Evolutionary conservation across 2,888 invertebrate species (phyloP).

Genomic region (Selenia dentaria): DNA sequence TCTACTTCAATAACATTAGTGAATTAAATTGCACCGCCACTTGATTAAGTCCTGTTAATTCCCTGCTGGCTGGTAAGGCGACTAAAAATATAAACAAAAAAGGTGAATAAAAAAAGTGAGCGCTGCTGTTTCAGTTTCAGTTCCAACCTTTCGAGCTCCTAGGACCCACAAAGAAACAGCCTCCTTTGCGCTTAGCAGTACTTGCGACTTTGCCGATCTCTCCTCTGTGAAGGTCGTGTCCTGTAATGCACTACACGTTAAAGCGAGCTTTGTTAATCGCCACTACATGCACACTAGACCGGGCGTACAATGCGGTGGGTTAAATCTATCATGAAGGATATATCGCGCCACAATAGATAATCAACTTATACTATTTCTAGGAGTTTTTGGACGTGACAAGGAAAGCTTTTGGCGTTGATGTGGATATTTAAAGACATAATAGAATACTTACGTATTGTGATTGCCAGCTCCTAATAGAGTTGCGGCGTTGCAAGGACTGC

Average conservation of each 20-base stretch:
- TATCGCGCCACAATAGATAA: constrained; percentile 1
- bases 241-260: constrained; percentile 86
- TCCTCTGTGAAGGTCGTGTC: constrained; percentile 89
- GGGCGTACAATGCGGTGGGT: constrained; percentile 47
- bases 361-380: constrained; percentile 16
- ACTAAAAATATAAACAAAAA: constrained; percentile 40
- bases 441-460: constrained; percentile 12
- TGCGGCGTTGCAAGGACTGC: not conserved
- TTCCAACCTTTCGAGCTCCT: constrained; percentile 95
- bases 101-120: constrained; percentile 53
- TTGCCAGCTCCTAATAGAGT: constrained; percentile 2
- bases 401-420: not conserved
- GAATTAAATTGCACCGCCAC: constrained; percentile 20
- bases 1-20: no score
- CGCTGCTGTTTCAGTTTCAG: constrained; percentile 55
- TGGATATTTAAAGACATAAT: not conserved
- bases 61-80: constrained; percentile 9
- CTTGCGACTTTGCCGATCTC: constrained; percentile 89
- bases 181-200: constrained; percentile 96
- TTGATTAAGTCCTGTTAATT: constrained; percentile 43
- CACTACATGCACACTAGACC: constrained; percentile 72
- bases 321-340: constrained; percentile 31
- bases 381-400: constrained; percentile 1
- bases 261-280: constrained; percentile 76
- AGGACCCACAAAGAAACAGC: constrained; percentile 97